Evolutionary conservation across 2,797 vertebrate genomes (phyloP).

Genomic region (Danio tinwini): DNA sequence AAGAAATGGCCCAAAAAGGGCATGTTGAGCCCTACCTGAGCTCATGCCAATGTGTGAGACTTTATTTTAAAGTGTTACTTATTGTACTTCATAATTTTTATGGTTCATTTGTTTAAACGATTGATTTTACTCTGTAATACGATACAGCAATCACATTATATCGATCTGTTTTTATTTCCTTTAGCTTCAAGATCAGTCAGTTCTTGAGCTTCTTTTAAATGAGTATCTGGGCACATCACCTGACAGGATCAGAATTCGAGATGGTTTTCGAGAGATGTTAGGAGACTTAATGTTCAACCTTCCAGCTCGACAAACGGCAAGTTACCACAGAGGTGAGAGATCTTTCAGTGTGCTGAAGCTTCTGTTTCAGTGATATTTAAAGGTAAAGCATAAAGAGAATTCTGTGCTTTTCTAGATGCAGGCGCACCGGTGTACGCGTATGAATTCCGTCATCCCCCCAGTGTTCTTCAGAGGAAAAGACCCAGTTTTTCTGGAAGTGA

Average conservation of each 20-base stretch:
- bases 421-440: conserved; percentile 77
- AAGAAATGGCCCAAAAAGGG: no score
- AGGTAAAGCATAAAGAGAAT: not conserved
- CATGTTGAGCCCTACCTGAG: no score
- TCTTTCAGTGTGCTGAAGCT: not conserved
- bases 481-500: conserved; percentile 78
- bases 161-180: conserved; percentile 32
- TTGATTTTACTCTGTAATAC: no score
- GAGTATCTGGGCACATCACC: conserved; percentile 75
- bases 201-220: conserved; percentile 59
- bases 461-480: conserved; percentile 37
- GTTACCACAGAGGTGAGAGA: conserved; percentile 82
- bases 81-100: no score
- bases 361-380: not conserved
- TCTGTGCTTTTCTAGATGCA: conserved; percentile 65
- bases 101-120: no score
- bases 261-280: conserved; percentile 72
- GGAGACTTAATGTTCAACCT: conserved; percentile 77
- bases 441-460: conserved; percentile 75
- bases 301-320: conserved; percentile 73
- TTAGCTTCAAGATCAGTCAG: conserved; percentile 60
- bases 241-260: conserved; percentile 73
- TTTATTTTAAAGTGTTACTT: no score
- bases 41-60: no score
- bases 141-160: no score